A percentile compares a stretch with the other conserved stretches of the same genome.
Conservation (phyloP, 2,797 vertebrate genomes). For the Myripristis jacobus region DNA sequence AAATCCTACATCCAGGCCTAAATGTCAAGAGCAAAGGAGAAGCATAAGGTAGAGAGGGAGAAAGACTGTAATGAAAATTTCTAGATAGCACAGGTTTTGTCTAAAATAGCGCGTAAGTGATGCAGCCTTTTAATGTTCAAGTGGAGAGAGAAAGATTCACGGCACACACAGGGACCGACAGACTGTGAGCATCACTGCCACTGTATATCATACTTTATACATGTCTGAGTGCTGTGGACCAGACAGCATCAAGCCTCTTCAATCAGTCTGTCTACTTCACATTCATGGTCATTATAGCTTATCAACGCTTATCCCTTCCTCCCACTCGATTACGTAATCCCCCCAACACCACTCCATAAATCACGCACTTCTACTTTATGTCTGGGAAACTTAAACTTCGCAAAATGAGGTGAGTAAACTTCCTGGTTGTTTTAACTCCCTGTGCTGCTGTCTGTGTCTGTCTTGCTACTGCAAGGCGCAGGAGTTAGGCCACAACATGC, state of each 20-base stretch:
- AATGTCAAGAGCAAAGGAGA: conserved; percentile 17
- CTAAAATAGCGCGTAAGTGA: conserved; percentile 35
- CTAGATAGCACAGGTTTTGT: conserved; percentile 17
- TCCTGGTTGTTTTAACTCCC: conserved; percentile 6
- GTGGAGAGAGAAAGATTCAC: conserved; percentile 11
- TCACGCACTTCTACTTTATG: conserved; percentile 4
- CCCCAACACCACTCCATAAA: background rate
- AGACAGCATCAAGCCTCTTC: conserved; percentile 41
- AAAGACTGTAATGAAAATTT: conserved; percentile 27
- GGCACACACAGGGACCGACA: background rate
- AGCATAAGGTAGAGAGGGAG: conserved; percentile 8
- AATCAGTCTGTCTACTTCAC: conserved; percentile 35
- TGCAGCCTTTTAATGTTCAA: conserved; percentile 27
- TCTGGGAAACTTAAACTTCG: conserved; percentile 31
- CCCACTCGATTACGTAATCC: conserved; percentile 15
- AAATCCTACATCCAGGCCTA: conserved; percentile 12
- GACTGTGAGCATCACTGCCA: conserved; percentile 21
- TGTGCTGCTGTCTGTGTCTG: background rate
- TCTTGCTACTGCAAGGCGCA: conserved; percentile 1
- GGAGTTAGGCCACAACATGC: conserved; percentile 30
- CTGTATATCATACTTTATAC: conserved; percentile 32
- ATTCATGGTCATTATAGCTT: conserved; percentile 29
- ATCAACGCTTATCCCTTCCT: background rate
- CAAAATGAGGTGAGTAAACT: conserved; percentile 7
- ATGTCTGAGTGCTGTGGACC: background rate